Base-by-base conservation (phyloP, 2,888 invertebrate genomes). In the Odiellus spinosus region DNA sequence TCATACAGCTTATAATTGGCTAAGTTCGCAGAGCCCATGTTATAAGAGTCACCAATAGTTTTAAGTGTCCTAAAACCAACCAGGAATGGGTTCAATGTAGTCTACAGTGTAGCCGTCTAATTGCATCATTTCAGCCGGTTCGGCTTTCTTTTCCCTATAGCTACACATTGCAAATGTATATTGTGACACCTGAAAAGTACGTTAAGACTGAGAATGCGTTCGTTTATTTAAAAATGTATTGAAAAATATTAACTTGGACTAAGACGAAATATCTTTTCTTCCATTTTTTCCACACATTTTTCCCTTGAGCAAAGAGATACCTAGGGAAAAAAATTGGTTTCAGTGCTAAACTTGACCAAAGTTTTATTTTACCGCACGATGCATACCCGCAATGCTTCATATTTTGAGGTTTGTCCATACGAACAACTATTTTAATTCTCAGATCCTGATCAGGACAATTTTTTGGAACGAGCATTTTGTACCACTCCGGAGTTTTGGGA, bases 121-220 rank as follows among this genome's bases (percentile, higher is more conserved):
- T 69, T 96, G 95, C 85, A 96, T 90, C 87, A 98, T 95, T 71
- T 98, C 98, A 20, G 93, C 88, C 12, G 98, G 98, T 68, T 99
- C 96, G 19, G 90, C 85, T 71, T 96, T 96, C 74, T 95, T 96
- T 69, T 98, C 95, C 68, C 95, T 86, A 68, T 96, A 98, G 60
- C 91, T 95, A 71, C 98, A 99, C 79, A 98, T 86, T 40, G 98
- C 96, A 72, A 99, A 98, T 35, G 96, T 96, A 70, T 99, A 98
- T 72, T 99, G 98, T 52, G 95, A 95, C 14, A 73, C 73, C 69
- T 70, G 55, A 38, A 56, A 52, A 40, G 4, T 38, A 17, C 14
- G 18, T 12, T 38, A 38, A 38, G n/a, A 3, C 38, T 40, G 11
- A 14, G 11, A 46, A 26, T 14, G 10, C 20, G 10, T 14, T 18